Evolutionary conservation across 2,888 invertebrate genomes (phyloP).

Genomic region (Tetranychus piercei): DNA sequence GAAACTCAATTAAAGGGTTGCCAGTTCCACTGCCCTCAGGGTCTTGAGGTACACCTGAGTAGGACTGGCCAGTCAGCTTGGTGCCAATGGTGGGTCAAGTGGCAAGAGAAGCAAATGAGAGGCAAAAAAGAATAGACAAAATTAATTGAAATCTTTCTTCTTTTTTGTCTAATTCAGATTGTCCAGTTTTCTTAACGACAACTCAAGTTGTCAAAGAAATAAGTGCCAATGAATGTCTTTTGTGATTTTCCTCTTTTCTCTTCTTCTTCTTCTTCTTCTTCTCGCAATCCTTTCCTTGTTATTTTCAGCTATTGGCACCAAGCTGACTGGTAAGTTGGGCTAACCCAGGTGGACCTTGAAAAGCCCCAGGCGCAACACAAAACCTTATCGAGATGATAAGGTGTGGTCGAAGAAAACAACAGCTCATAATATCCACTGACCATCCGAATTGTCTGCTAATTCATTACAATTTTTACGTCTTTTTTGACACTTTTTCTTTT

Average conservation of each 20-base stretch:
- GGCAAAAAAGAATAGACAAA: no score
- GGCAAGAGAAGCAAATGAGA: no score
- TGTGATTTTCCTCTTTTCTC: not conserved
- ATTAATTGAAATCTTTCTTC: no score
- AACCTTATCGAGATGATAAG: no score
- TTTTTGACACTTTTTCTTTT: no score
- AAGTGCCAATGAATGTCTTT: not conserved
- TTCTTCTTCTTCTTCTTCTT: not conserved
- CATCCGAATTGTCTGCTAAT: no score
- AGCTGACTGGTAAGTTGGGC: not conserved
- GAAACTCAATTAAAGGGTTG: not conserved
- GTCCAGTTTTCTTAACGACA: no score
- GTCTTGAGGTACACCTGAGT: not conserved
- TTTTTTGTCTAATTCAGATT: no score
- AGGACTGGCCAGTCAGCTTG: not conserved
- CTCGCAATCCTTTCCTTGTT: not conserved
- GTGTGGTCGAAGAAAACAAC: no score
- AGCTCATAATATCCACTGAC: no score
- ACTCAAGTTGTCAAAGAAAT: no score
- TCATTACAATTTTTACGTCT: no score
- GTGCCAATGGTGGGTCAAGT: not conserved
- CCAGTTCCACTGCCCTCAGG: not conserved
- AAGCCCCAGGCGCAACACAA: not conserved
- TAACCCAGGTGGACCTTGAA: not conserved
- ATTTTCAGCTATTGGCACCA: not conserved